These are phyloP conservation scores for Prionace glauca DNA, from an alignment of 2,797 vertebrate species.

Conservation along the genomic window DNA sequence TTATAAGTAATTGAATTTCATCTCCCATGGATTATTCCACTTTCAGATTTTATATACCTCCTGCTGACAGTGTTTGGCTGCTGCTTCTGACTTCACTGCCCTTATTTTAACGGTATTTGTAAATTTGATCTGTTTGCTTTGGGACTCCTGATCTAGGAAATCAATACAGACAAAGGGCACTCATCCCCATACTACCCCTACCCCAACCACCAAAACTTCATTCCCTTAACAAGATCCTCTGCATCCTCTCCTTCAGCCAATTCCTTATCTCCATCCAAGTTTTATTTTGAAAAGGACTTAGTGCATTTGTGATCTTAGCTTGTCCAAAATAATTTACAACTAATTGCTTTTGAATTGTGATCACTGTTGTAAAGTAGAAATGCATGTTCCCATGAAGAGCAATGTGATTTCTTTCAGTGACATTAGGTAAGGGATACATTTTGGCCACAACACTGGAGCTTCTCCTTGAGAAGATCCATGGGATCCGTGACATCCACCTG, in stretches of 20 bases:
- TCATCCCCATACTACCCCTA: not conserved
- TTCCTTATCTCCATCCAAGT: not conserved
- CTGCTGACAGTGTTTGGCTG: not conserved
- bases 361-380: not conserved
- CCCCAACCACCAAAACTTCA: not conserved
- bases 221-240: not conserved
- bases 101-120: not conserved
- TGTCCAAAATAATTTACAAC: not conserved
- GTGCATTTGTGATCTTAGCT: not conserved
- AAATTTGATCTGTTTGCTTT: not conserved
- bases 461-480: not conserved
- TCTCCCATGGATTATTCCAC: not conserved
- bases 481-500: not conserved
- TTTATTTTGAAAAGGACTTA: not conserved
- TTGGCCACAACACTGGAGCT: not conserved
- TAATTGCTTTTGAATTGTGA: not conserved
- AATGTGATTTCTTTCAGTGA: not conserved
- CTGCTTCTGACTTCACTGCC: not conserved
- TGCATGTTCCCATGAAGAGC: not conserved
- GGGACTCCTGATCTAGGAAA: not conserved
- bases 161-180: not conserved
- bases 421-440: not conserved
- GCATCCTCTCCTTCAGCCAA: not conserved
- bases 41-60: not conserved
- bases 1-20: not conserved